These are phyloP conservation scores for Myripristis murdjan DNA, from an alignment of 2,797 vertebrate species.

Conservation along the genomic window DNA sequence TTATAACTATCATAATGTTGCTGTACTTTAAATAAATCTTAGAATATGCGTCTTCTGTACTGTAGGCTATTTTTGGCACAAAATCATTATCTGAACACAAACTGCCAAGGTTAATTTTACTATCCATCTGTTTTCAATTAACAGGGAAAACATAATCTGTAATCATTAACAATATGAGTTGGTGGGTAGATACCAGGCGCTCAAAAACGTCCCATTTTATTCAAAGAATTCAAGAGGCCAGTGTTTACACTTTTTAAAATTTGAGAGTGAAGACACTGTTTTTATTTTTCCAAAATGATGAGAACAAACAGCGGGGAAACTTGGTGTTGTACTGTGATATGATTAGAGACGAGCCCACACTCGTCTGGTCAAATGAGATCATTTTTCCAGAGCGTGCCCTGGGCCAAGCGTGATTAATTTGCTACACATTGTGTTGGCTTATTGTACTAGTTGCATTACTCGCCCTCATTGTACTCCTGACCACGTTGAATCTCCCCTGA, in stretches of 20 bases:
- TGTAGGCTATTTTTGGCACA: conserved; percentile 63
- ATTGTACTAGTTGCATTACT: conserved; percentile 77
- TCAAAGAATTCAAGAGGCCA: conserved; percentile 14
- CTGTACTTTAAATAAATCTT: conserved; percentile 34
- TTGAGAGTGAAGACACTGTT: conserved; percentile 42
- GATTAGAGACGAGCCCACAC: conserved; percentile 78
- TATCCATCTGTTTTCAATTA: conserved; percentile 57
- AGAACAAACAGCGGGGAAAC: conserved; percentile 63
- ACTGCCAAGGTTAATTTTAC: conserved; percentile 42
- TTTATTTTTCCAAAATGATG: conserved; percentile 67
- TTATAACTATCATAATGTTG: conserved; percentile 23
- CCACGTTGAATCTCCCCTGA: conserved; percentile 50
- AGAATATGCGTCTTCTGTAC: conserved; percentile 11
- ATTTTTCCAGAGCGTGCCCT: conserved; percentile 76
- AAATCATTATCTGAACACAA: conserved; percentile 54
- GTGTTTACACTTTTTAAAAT: conserved; percentile 16
- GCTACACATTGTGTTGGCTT: conserved; percentile 76
- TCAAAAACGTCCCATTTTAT: conserved; percentile 11
- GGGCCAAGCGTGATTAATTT: conserved; percentile 83
- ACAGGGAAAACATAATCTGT: conserved; percentile 53
- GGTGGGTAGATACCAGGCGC: conserved; percentile 19
- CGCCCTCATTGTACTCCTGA: conserved; percentile 52
- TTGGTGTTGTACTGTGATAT: conserved; percentile 60
- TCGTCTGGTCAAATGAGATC: conserved; percentile 79
- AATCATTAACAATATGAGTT: conserved; percentile 42